Evolutionary conservation across 2,888 invertebrate species (phyloP), one percentile per base, ranked within the genome.

Genomic region (Caenorhabditis imperialis): DNA sequence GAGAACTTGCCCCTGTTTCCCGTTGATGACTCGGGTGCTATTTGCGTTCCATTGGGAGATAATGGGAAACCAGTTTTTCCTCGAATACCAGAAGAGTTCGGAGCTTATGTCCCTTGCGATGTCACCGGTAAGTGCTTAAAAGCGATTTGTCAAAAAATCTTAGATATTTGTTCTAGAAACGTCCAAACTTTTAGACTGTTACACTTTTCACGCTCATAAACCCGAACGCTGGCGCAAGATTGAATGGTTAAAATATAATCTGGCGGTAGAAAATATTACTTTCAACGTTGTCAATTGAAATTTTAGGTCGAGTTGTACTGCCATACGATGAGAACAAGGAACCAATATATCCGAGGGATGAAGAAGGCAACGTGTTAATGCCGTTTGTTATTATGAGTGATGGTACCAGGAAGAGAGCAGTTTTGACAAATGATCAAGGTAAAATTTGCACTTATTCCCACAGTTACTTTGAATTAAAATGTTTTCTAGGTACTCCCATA

Each of bases 31-130:
- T 61, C 67, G 1, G 74, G 74, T 5, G 57, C 51, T 3, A 42
- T 63, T 5, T 67, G 67, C 23, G 45, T 74, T 10, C 74, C 74
- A 37, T 8, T 74, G 0, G 67, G 58, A 14, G 67, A 67, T 35
- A 55, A 61, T 16, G 74, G 67, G 22, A 50, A 58, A 40, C 74
- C 61, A 3, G 45, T 57, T 16, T 74, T 67, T 22, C 74, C 74
- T 7, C 20, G 55, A n/a, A 61, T 61, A 16, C 35, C 35, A 18
- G 38, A 54, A 18, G 61, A 73, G 8, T 58, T 42, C 5, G 51
- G 51, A 37, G 58, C 74, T 3, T 51, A 57, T 22, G 74, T 74
- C 12, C 74, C 74, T 1, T 50, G 57, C 22, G 67, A 69, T 18
- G 38, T 53, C 2, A 53, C 53, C 20, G 74, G 74, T 74, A 33